phyloP scores from a whole-genome alignment of 2,888 invertebrate genomes.

The Podabrus alpinus region DNA sequence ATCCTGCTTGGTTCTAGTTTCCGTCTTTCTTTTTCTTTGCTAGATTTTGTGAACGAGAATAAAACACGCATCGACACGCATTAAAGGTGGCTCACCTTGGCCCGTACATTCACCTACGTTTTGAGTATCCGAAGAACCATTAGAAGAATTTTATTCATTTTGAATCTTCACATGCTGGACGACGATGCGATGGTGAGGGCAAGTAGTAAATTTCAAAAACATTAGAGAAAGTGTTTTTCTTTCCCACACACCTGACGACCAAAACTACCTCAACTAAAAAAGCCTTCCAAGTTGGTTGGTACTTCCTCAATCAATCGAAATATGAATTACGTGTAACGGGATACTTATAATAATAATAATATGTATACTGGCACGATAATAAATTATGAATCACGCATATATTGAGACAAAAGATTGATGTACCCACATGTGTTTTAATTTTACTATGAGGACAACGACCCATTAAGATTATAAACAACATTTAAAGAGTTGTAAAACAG shows the following conservation, averaged over 20 bases:
- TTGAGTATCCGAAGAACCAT: not conserved
- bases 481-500: slow-evolving; percentile 1
- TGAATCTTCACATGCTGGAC: not conserved
- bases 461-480: slow-evolving; percentile 4
- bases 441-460: slow-evolving; percentile 12
- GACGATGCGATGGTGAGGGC: not conserved
- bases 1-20: slow-evolving; percentile 26
- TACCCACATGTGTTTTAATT: slow-evolving; percentile 14
- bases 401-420: not conserved
- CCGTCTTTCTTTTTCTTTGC: slow-evolving; percentile 28
- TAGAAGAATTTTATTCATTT: not conserved
- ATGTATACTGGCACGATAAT: not conserved
- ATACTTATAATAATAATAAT: too few species aligned
- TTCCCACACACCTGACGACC: not conserved
- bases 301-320: not conserved
- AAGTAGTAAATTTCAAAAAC: not conserved
- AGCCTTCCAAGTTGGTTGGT: not conserved
- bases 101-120: slow-evolving; percentile 43
- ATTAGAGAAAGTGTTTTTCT: not conserved
- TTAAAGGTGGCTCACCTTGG: slow-evolving; percentile 45
- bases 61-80: slow-evolving; percentile 41
- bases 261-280: not conserved
- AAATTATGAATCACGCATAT: not conserved
- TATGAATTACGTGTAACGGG: not conserved
- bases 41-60: slow-evolving; percentile 34